Base-by-base conservation (phyloP, 2,113 vertebrate species). In the Mohoua ochrocephala region DNA sequence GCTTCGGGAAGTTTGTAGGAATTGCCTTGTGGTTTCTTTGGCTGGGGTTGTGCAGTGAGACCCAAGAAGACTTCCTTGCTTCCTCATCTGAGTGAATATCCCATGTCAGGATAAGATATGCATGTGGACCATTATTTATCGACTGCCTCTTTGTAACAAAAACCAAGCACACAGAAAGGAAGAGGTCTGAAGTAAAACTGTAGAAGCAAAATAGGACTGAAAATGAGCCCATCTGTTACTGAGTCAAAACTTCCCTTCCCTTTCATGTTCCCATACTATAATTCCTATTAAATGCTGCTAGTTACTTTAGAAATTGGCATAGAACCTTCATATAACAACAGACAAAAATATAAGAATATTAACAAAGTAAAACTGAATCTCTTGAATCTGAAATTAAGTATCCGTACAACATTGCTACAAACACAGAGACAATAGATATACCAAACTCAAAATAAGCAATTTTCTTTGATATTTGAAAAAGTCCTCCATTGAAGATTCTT, bases 101-200 rank as follows among this genome's bases (percentile, higher is more conserved):
- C 33, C 69, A n/a, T 60, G 33, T 52, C 42, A 89, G 73, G 47
- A 35, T 39, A 87, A 63, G 44, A 78, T 19, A 35, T 63, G 17
- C 42, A 89, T 3, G 7, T 70, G 54, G 31, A 63, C 12, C 45
- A 22, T 71, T 81, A 78, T 81, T 74, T 82, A 81, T 49, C 60
- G 52, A 27, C 30, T 70, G 23, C 42, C 13, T 67, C 39, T 67
- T 42, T n/a, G 15, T 61, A 63, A 87, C 49, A 76, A 84, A 93
- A 26, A 7, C 0, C 39, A 71, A 75, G 22, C 19, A 54, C 12
- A 52, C 12, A 0, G 0, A 54, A 93, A 84, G 27, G 18, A 64
- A 60, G 56, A 82, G 16, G 52, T 35, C 11, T 59, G 42, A 89
- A 84, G 5, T 63, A 60, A 18, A 23, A 14, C 26, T 76, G 3